Base-by-base conservation (phyloP, 2,113 vertebrate genomes). In the Oryzias woworae region DNA sequence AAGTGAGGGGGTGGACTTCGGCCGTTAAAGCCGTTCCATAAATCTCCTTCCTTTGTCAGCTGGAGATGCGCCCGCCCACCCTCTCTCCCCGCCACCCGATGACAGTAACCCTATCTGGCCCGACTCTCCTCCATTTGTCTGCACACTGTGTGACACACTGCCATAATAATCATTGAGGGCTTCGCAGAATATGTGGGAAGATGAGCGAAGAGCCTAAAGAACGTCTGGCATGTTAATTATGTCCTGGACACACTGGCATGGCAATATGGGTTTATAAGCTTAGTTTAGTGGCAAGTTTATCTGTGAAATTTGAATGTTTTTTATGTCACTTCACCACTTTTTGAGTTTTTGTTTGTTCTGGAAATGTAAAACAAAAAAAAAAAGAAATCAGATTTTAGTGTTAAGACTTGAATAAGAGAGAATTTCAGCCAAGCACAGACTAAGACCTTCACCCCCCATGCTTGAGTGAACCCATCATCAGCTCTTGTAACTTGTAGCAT, bases 191-290 rank as follows among this genome's bases (percentile, higher is more conserved):
- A 82, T 28, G 51, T 80, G 80, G 78, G 75, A 85, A 85, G 86
- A 80, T 0, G 58, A 78, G 76, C 78, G 76, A 62, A 62, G 62
- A 55, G 73, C 70, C 62, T 51, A 48, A 71, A 53, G 70, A 75
- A 76, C 48, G 80, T 55, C 69, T 5, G 83, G 85, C 73, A 90
- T 82, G 80, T 83, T 86, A 81, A 89, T 89, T 80, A 88, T 88
- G 81, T 28, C 46, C 7, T 52, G 31, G 65, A 13, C 53, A 52
- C 71, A 48, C 36, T 14, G 17, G 44, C 43, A 17, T 41, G 59
- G 23, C 12, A 18, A n/a, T 16, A 24, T 56, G 66, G 14, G 28
- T 18, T 51, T 15, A 3, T 47, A n/a, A 22, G 59, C 48, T n/a
- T 51, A 1, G 43, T 52, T 17, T 4, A 20, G 16, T n/a, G 3